A percentile compares a stretch with the other conserved stretches of the same genome.
Conservation (phyloP, 2,888 invertebrate genomes). For the Prionchulus punctatus region DNA sequence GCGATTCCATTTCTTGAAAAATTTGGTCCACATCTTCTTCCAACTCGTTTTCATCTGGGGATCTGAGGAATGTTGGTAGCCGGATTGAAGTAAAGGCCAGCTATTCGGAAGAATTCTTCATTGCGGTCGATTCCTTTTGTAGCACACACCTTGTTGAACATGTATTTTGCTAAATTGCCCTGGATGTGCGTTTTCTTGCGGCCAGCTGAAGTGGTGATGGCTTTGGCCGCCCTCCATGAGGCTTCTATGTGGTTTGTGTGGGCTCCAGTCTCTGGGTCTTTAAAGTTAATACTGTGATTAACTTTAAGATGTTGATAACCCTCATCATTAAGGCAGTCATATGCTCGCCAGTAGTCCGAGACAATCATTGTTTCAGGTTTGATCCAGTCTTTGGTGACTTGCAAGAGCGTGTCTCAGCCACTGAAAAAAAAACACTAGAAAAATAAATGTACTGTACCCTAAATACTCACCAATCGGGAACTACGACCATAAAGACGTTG, state of each 20-base stretch:
- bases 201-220: background rate
- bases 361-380: background rate
- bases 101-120: background rate
- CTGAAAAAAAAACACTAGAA: no score
- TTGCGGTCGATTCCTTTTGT: background rate
- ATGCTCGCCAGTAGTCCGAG: background rate
- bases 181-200: background rate
- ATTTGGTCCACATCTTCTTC: no score
- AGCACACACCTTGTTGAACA: background rate
- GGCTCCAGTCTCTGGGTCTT: constrained; percentile 2
- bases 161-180: background rate
- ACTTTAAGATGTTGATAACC: background rate
- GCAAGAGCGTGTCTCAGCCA: background rate
- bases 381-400: background rate
- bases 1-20: no score
- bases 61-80: no score
- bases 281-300: background rate
- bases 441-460: no score
- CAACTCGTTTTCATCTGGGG: no score
- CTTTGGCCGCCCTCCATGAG: background rate
- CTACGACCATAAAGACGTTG: background rate
- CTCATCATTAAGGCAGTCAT: background rate
- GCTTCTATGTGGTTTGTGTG: background rate
- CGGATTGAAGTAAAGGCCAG: no score
- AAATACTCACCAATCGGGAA: no score